Evolutionary conservation across 2,797 vertebrate species (phyloP), one percentile per base, ranked within the genome.

Genomic region (Lepus townsendii): DNA sequence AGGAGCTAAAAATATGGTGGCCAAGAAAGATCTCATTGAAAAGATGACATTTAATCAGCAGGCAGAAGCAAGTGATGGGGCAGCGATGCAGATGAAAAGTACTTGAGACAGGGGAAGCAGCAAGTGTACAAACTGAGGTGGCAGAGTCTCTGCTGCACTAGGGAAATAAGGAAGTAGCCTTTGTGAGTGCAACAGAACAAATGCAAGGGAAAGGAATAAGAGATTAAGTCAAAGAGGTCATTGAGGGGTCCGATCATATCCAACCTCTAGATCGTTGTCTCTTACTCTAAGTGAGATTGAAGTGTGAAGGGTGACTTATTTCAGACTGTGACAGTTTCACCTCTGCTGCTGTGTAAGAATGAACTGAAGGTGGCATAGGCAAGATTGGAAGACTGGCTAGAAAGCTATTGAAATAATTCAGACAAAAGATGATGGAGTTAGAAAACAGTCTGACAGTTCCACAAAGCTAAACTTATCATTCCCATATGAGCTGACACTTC

Each of bases 11-110:
- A 87, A 68, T 71, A 76, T 82, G 20, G 69, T 76, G 38, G 16
- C 13, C 13, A 83, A 38, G 24, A 87, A 96, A 90, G 32, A n/a
- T 65, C 57, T 85, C 35, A 80, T 47, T 78, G 82, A 66, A 14
- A 63, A 95, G 42, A 27, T 83, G 27, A 79, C 52, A 86, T 78
- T 93, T 88, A n/a, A 95, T 7, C 35, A 83, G 75, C 0, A 73
- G 19, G 12, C 52, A 83, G n/a, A 75, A 78, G 57, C 38, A 95
- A 92, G 60, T 47, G 14, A n/a, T 32, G 5, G 52, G 65, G n/a
- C 6, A 78, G 26, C 19, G 35, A 52, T 4, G 35, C 27, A 82
- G 32, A 19, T 77, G 62, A 75, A 90, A 72, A 79, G 5, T 10
- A 52, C 79, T 87, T n/a, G 60, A 60, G 54, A 11, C 69, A 30